phyloP scores from a whole-genome alignment of 1,140 invertebrate genomes.

The Ctenoplectra terminalis region DNA sequence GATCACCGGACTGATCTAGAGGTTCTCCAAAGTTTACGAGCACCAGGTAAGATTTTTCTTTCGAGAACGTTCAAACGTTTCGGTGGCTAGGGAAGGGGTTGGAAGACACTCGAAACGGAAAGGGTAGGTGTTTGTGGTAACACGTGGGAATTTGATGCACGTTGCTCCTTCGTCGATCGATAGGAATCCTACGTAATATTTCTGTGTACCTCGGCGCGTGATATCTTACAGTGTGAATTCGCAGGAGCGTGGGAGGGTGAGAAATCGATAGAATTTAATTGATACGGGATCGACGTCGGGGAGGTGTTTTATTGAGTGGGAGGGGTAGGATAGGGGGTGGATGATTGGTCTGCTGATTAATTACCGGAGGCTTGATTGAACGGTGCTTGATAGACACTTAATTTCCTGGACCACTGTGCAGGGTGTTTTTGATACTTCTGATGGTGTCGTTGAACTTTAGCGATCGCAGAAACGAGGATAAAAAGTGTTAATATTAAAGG shows the following conservation, averaged over 20 bases:
- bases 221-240: constrained; percentile 5
- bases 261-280: constrained; percentile 10
- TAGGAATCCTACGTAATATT: constrained; percentile 1
- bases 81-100: too few relatives aligned
- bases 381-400: not conserved
- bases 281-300: not conserved
- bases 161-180: constrained; percentile 9
- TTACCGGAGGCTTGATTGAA: not conserved
- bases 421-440: not conserved
- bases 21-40: not conserved
- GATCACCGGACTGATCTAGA: not conserved
- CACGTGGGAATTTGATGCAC: constrained; percentile 21
- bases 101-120: not conserved
- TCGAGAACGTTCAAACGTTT: not conserved
- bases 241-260: not conserved
- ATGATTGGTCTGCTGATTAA: constrained; percentile 16
- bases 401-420: not conserved
- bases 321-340: not conserved
- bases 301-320: not conserved
- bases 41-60: constrained; percentile 14
- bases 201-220: not conserved
- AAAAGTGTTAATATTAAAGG: not conserved
- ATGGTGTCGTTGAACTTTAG: not conserved
- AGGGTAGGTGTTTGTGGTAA: not conserved
- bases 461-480: not conserved